Evolutionary conservation across 2,888 invertebrate species (phyloP).

Genomic region (Pterostichus niger): DNA sequence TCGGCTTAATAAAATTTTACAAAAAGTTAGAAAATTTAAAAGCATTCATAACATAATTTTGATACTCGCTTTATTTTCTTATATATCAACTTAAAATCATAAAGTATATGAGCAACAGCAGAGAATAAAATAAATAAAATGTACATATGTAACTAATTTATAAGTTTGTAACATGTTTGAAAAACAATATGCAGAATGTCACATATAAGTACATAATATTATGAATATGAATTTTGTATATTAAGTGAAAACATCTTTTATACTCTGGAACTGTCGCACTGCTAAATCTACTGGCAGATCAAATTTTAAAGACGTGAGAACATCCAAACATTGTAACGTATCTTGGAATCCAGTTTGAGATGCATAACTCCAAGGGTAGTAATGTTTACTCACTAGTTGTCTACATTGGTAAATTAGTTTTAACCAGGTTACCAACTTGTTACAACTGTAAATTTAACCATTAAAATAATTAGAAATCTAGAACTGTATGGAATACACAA

Average conservation of each 20-base stretch:
- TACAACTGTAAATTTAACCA: constrained; percentile 81
- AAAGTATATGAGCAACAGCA: constrained; percentile 35
- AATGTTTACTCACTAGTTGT: constrained; percentile 88
- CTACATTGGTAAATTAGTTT: constrained; percentile 94
- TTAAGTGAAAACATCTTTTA: constrained; percentile 96
- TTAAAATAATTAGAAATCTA: constrained; percentile 54
- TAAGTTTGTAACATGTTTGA: constrained; percentile 6
- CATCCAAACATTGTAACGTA: constrained; percentile 93
- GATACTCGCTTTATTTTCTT: constrained; percentile 2
- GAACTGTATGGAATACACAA: constrained; percentile 14
- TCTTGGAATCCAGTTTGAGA: constrained; percentile 98
- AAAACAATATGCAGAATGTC: constrained; percentile 25
- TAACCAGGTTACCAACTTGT: constrained; percentile 96
- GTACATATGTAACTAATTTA: not conserved
- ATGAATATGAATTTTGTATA: constrained; percentile 16
- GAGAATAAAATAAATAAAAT: constrained; percentile 30
- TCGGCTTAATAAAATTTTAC: too few relatives aligned
- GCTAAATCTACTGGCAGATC: constrained; percentile 98
- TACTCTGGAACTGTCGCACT: constrained; percentile 97
- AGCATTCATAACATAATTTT: not conserved
- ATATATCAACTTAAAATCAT: constrained; percentile 28
- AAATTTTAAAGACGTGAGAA: constrained; percentile 91
- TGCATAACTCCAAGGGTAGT: constrained; percentile 96
- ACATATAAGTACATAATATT: constrained; percentile 38
- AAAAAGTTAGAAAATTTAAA: too few relatives aligned